Evolutionary conservation across 2,888 invertebrate genomes (phyloP), one percentile per base, ranked within the genome.

Genomic region (Conistra vaccinii): DNA sequence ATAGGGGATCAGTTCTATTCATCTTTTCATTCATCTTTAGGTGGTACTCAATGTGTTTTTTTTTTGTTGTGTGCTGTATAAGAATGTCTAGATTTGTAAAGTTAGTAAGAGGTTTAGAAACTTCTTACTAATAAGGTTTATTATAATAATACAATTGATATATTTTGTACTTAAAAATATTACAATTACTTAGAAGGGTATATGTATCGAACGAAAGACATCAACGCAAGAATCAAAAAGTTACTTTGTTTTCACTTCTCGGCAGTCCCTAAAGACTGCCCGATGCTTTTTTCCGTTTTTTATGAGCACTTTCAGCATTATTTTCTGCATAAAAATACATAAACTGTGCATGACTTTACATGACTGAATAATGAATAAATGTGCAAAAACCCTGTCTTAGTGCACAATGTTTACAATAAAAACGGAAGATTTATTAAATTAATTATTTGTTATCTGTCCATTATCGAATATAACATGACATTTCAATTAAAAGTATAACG

Each of bases 11-110:
- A 61, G 26, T 57, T 79, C 70, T 68, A 63, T 80, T 68, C 66
- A 76, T 58, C 42, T 51, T n/a, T 78, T 78, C 65, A 78, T 83
- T 83, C 48, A 58, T 63, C 35, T 51, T 70, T 60, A n/a, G 42
- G 4, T 35, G 3, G 17, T 12, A 65, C 35, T 79, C 32, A 20
- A 32, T 7, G 14, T 23, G 26, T 68, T 35, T 17, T 32, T 58
- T 53, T 48, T 32, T 42, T 58, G 3, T 53, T 60, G 12, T 7
- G 2, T 35, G n/a, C 10, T 29, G 45, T 48, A 48, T n/a, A 35
- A n/a, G 74, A 29, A 63, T 17, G 51, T 12, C 9, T 42, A 23
- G 9, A 26, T 3, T 32, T 32, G 17, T 35, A 5, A 35, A 35
- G 35, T 35, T 35, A 6, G 35, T 35, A 35, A 35, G 35, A 35